Percentiles rank a stretch among this genome's conserved stretches.
Conservation (phyloP, 2,888 invertebrate species). For the Aradus depressus region DNA sequence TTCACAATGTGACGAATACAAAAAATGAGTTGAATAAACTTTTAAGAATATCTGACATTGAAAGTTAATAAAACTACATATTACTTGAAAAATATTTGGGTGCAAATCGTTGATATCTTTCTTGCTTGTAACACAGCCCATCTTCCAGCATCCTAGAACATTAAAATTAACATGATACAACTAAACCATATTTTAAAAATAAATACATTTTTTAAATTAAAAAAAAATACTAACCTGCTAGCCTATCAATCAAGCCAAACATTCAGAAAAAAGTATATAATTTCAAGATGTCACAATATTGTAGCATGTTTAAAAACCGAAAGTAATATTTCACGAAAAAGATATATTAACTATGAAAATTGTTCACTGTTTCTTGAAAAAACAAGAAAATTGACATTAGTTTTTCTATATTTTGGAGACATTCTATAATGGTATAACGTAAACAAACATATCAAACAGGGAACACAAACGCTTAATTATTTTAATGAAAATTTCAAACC, state of each 20-base stretch:
- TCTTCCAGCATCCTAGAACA: conserved; percentile 38
- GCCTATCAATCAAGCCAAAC: neutral
- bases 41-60: neutral
- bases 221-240: conserved; percentile 7
- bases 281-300: too few species aligned
- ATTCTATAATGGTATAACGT: too few species aligned
- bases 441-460: neutral
- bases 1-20: too few species aligned
- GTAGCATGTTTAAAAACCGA: too few species aligned
- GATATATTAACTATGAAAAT: too few species aligned
- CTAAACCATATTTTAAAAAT: neutral
- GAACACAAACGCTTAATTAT: neutral
- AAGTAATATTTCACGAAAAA: too few species aligned
- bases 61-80: neutral
- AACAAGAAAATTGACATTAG: too few species aligned
- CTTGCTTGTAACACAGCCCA: conserved; percentile 73
- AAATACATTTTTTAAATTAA: neutral
- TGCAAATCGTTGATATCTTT: conserved; percentile 61
- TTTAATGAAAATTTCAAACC: neutral
- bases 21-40: too few species aligned
- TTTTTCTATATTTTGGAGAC: too few species aligned
- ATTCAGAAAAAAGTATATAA: too few species aligned
- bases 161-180: neutral
- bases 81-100: conserved; percentile 56
- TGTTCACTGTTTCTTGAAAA: too few species aligned